Evolutionary conservation across 2,797 vertebrate species (phyloP).

Genomic region (Phaenicophaeus curvirostris): DNA sequence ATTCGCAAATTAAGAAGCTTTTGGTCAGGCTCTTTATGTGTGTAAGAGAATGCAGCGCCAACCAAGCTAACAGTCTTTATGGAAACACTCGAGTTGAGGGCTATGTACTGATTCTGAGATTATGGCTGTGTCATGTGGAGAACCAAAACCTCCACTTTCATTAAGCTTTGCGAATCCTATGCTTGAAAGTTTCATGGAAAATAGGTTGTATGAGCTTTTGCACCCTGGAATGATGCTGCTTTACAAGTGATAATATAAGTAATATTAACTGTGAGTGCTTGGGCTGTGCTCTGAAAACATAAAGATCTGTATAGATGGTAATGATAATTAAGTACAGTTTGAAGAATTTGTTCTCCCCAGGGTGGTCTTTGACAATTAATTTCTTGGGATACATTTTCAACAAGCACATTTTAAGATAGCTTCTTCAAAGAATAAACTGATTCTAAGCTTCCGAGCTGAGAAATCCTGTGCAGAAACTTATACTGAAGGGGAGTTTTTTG

Average conservation of each 20-base stretch:
- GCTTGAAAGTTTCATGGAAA: neutral
- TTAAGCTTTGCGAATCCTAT: neutral
- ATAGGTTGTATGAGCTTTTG: neutral
- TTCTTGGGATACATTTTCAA: neutral
- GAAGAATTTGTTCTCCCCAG: constrained; percentile 19
- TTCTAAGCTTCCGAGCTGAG: neutral
- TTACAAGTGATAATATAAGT: neutral
- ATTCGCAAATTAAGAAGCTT: neutral
- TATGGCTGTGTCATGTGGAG: neutral
- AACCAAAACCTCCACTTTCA: neutral
- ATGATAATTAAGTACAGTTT: neutral
- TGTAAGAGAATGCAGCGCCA: neutral
- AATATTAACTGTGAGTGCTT: neutral
- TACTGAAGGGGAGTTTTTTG: neutral
- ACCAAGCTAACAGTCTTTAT: neutral
- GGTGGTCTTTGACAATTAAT: neutral
- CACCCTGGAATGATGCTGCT: neutral
- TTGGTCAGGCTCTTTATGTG: neutral
- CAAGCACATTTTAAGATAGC: neutral
- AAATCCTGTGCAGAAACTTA: neutral
- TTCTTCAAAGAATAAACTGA: neutral
- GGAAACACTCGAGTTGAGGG: neutral
- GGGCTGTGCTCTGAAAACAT: neutral
- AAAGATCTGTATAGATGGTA: neutral
- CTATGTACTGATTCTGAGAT: neutral